Base-by-base conservation (phyloP, 1,140 invertebrate species). In the Drosophila repleta region DNA sequence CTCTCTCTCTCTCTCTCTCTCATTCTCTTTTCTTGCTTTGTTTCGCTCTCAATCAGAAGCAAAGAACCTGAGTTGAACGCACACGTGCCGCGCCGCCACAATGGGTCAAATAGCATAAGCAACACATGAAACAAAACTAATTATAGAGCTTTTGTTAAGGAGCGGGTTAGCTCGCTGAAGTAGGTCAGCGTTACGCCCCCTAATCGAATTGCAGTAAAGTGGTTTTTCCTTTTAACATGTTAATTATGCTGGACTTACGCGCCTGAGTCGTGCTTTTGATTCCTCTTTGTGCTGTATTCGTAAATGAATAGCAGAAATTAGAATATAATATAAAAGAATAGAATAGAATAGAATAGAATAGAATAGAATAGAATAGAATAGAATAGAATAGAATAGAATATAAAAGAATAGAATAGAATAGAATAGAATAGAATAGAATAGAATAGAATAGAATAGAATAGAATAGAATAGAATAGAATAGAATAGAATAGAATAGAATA, bases 91-190 rank as follows among this genome's bases (percentile, higher is more conserved):
- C 46, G 66, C 49, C 49, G 17, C 11, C 26, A 65, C 45, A 49
- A 43, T 52, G 45, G 52, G 15, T 11, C 17, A 32, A 26, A 43
- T 60, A 26, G 4, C 17, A 43, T 17, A 52, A 60, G 56, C n/a
- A 51, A 52, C 43, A 45, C 61, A 24, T 20, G 20, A 35, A 61
- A 58, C 41, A 68, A 68, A 68, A 61, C 26, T 45, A 68, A 68
- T 68, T 68, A 60, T 21, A 37, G 26, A 20, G 57, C 41, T 20
- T 46, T 18, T 46, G 10, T 17, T 11, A 21, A 4, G 26, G 5
- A 56, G 0, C 11, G 32, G 32, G n/a, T 17, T 41, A 17, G 11
- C n/a, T 41, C 4, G 11, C 5, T 21, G 1, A 60, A 60, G 1
- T 43, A 17, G 64, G 48, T 26, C 15, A 39, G 46, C 7, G 13